Percentiles rank a stretch among this genome's conserved stretches.
Evolutionary conservation across 2,113 vertebrate genomes (phyloP).

Genomic region (Brachypteracias leptosomus): DNA sequence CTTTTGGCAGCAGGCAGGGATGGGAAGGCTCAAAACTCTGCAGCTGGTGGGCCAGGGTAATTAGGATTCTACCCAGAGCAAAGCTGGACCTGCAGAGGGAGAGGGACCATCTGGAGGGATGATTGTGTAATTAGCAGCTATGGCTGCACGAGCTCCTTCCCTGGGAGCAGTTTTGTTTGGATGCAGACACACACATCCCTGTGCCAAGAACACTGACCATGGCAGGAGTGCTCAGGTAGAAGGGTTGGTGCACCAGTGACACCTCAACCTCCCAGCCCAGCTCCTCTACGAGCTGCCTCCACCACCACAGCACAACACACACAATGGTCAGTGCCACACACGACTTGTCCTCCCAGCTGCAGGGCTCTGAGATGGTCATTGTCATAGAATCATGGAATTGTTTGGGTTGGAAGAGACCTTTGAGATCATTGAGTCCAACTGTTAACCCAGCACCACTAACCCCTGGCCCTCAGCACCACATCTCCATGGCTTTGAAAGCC

Average conservation of each 20-base stretch:
- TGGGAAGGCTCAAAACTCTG: neutral
- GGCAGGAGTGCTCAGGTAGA: neutral
- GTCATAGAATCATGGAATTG: neutral
- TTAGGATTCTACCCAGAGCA: constrained; percentile 29
- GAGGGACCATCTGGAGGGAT: constrained; percentile 18
- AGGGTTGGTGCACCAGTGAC: neutral
- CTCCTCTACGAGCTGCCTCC: neutral
- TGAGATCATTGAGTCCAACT: neutral
- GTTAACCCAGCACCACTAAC: neutral
- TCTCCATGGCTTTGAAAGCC: too few relatives aligned
- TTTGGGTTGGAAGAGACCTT: neutral
- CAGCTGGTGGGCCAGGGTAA: neutral
- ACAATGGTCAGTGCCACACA: rapidly evolving
- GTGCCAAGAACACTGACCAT: neutral
- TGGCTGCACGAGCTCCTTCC: neutral
- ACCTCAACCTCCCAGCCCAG: neutral
- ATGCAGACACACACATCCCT: neutral
- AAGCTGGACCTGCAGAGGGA: constrained; percentile 5
- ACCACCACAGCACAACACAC: neutral
- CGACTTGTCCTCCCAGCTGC: neutral
- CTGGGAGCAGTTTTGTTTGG: neutral
- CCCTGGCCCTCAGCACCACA: neutral
- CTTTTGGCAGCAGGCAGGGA: neutral
- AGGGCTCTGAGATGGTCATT: neutral
- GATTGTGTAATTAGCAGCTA: neutral